Conservation (phyloP, 2,888 invertebrate species). For the Plagodis pulveraria region DNA sequence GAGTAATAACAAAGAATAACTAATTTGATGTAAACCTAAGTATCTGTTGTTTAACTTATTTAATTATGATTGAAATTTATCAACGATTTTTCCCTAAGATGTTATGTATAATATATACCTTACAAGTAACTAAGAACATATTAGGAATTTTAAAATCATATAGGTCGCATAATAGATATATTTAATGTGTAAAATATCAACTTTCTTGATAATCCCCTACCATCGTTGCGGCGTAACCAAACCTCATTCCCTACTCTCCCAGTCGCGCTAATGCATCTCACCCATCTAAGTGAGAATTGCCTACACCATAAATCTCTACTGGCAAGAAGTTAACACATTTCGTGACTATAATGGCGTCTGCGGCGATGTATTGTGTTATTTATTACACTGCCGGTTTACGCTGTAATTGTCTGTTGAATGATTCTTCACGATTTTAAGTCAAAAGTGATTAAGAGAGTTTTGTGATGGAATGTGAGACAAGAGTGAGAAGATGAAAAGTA, state of each 20-base stretch:
- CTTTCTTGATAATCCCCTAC: no score
- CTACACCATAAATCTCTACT: slow-evolving; percentile 61
- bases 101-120: no score
- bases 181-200: no score
- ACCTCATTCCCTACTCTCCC: background rate
- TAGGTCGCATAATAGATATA: no score
- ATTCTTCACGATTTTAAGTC: slow-evolving; percentile 41
- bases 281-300: slow-evolving; percentile 17
- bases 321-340: slow-evolving; percentile 66
- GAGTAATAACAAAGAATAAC: no score
- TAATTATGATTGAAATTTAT: no score
- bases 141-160: no score
- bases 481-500: slow-evolving; percentile 12
- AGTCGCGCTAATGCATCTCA: slow-evolving; percentile 7
- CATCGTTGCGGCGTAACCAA: background rate
- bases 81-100: no score
- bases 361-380: slow-evolving; percentile 55
- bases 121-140: no score
- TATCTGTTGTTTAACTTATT: no score
- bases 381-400: slow-evolving; percentile 56
- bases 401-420: slow-evolving; percentile 54
- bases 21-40: no score
- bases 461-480: slow-evolving; percentile 14
- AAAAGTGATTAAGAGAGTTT: slow-evolving; percentile 15
- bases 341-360: slow-evolving; percentile 72